A percentile compares a stretch with the other conserved stretches of the same genome.
Conservation (phyloP, 1,140 invertebrate genomes). For the Drosophila kurseongensis region DNA sequence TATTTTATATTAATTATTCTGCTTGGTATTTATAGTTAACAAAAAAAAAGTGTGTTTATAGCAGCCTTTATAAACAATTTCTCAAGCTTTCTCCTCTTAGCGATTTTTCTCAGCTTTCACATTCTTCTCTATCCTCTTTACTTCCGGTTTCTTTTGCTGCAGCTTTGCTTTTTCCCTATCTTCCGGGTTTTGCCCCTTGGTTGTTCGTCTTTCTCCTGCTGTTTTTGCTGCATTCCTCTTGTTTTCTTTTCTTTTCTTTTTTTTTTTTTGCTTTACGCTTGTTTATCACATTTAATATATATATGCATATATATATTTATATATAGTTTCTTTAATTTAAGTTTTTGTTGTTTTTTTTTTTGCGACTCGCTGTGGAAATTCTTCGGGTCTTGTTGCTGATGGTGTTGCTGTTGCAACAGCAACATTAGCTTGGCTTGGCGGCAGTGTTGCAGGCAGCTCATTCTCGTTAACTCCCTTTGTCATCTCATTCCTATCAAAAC, state of each 20-base stretch:
- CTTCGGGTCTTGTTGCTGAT: constrained; percentile 34
- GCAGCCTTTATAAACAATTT: constrained; percentile 76
- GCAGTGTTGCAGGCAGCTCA: constrained; percentile 37
- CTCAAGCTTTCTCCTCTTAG: constrained; percentile 15
- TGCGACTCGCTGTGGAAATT: constrained; percentile 66
- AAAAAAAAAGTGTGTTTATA: constrained; percentile 71
- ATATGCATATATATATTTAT: constrained; percentile 39
- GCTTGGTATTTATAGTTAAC: constrained; percentile 69
- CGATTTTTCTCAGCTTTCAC: background rate
- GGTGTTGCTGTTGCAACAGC: constrained; percentile 15
- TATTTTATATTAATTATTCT: constrained; percentile 66
- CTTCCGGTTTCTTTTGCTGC: constrained; percentile 13
- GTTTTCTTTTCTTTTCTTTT: constrained; percentile 30
- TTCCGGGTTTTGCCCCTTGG: background rate
- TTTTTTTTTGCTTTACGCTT: constrained; percentile 73
- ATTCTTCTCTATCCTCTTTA: background rate
- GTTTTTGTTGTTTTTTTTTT: constrained; percentile 46
- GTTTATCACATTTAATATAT: constrained; percentile 80
- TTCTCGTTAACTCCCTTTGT: constrained; percentile 24
- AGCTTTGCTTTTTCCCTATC: constrained; percentile 22
- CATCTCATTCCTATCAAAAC: background rate
- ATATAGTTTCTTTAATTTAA: constrained; percentile 62
- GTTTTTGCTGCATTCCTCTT: constrained; percentile 5
- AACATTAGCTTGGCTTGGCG: constrained; percentile 38
- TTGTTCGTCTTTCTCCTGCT: constrained; percentile 12